phyloP scores from a whole-genome alignment of 2,888 invertebrate species.

The Endotricha flammealis region DNA sequence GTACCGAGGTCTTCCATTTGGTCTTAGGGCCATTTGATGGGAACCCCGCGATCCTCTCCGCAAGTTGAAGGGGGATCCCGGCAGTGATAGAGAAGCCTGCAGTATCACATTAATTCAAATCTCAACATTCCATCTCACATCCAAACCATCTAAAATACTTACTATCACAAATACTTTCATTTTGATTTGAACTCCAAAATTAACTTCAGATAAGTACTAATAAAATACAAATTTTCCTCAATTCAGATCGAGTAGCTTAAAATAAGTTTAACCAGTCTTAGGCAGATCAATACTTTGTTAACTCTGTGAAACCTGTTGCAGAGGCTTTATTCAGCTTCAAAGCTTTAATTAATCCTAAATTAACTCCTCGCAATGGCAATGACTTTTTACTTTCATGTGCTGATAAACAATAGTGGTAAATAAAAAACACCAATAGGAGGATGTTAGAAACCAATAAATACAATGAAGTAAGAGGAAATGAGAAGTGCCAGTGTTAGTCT shows the following conservation, averaged over 20 bases:
- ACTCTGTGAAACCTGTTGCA: slow-evolving; percentile 48
- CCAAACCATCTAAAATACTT: slow-evolving; percentile 13
- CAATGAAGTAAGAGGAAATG: slow-evolving; percentile 42
- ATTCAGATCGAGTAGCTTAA: slow-evolving; percentile 58
- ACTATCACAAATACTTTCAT: slow-evolving; percentile 5
- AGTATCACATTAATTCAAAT: slow-evolving; percentile 31
- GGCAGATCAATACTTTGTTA: slow-evolving; percentile 17
- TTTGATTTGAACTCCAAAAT: slow-evolving; percentile 10
- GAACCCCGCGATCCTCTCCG: slow-evolving; percentile 94
- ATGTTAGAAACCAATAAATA: slow-evolving; percentile 32
- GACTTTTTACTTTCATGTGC: slow-evolving; percentile 71
- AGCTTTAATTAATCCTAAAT: slow-evolving; percentile 32
- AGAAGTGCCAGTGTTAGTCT: slow-evolving; percentile 47
- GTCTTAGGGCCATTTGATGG: slow-evolving; percentile 92
- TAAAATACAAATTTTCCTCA: slow-evolving; percentile 53
- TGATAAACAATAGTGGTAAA: slow-evolving; percentile 67
- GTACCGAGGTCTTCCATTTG: slow-evolving; percentile 87
- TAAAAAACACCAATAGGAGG: slow-evolving; percentile 39
- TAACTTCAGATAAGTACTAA: neutral
- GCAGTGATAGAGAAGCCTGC: slow-evolving; percentile 97
- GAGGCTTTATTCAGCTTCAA: slow-evolving; percentile 56
- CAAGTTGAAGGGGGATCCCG: slow-evolving; percentile 97
- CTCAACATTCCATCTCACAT: slow-evolving; percentile 24
- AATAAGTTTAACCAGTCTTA: slow-evolving; percentile 24
- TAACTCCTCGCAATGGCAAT: slow-evolving; percentile 33